Conservation (phyloP, 2,888 invertebrate species). For the Ypsolopha scabrella region DNA sequence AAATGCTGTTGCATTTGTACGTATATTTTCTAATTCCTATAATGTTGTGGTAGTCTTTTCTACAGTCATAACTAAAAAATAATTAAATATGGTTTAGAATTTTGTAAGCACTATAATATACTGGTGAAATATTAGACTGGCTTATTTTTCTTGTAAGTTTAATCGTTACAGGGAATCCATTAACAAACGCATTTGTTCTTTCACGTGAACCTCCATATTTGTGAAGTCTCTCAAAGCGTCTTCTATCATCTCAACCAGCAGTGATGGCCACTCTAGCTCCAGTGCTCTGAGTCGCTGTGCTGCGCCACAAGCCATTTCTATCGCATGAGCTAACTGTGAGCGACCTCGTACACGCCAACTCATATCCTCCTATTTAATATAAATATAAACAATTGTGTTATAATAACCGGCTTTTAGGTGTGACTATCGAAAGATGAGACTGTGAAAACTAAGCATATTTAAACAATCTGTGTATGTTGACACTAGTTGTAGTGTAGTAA, state of each 20-base stretch:
- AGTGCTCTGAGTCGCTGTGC: constrained; percentile 81
- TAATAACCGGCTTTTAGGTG: no score
- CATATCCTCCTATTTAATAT: constrained; percentile 74
- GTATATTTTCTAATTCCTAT: no score
- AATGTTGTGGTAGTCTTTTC: no score
- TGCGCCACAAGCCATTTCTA: constrained; percentile 81
- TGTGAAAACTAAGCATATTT: no score
- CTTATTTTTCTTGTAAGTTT: not conserved
- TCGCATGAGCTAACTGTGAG: constrained; percentile 75
- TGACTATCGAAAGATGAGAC: no score
- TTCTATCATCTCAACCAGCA: constrained; percentile 81
- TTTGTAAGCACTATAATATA: not conserved
- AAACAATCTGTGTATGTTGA: no score
- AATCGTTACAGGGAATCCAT: constrained; percentile 37
- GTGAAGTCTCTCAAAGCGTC: constrained; percentile 84
- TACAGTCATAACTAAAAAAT: no score
- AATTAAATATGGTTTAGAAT: not conserved
- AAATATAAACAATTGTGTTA: constrained; percentile 11
- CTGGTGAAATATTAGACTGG: not conserved
- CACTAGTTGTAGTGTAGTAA: no score
- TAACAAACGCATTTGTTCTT: constrained; percentile 72
- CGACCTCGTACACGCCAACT: constrained; percentile 81
- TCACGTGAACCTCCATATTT: constrained; percentile 85
- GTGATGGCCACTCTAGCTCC: constrained; percentile 81
- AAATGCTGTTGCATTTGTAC: no score